These are phyloP conservation scores for Okamejei kenojei DNA, from an alignment of 2,797 vertebrate species.

Conservation along the genomic window DNA sequence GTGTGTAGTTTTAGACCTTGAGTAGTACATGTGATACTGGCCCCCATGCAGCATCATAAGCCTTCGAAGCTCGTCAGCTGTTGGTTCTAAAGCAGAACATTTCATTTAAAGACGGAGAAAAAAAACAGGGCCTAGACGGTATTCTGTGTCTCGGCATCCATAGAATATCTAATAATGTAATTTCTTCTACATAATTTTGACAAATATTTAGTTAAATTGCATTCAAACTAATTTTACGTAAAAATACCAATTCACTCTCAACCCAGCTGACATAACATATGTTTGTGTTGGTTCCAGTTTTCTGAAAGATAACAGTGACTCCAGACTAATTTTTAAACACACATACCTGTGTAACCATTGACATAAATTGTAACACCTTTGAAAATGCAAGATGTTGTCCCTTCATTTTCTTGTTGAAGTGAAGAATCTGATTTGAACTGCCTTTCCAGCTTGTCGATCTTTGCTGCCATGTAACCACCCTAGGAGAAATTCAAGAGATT, in stretches of 20 bases:
- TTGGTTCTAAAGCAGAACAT: constrained; percentile 70
- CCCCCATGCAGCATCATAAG: constrained; percentile 96
- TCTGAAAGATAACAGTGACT: not conserved
- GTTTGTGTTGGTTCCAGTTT: not conserved
- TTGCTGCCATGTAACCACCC: constrained; percentile 96
- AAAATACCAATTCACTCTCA: not conserved
- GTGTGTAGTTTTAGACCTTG: constrained; percentile 89
- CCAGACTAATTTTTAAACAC: not conserved
- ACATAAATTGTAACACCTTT: constrained; percentile 89
- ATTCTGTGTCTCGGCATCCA: not conserved
- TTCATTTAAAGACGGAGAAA: not conserved
- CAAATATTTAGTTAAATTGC: not conserved
- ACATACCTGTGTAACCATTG: constrained; percentile 90
- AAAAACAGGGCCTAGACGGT: not conserved
- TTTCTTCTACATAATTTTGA: not conserved
- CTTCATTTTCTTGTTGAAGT: constrained; percentile 73
- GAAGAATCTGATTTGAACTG: constrained; percentile 81
- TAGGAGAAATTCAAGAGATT: constrained; percentile 51
- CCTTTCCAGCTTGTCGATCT: constrained; percentile 85
- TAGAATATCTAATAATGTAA: not conserved
- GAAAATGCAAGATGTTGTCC: constrained; percentile 74
- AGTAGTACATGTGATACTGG: constrained; percentile 89
- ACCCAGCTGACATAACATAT: not conserved
- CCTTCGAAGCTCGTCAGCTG: constrained; percentile 82
- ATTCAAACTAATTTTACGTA: not conserved